A percentile compares a stretch with the other conserved stretches of the same genome.
These are phyloP conservation scores for Yoshiicerus persimilis DNA, from an alignment of 1,140 invertebrate species.

Conservation along the genomic window DNA sequence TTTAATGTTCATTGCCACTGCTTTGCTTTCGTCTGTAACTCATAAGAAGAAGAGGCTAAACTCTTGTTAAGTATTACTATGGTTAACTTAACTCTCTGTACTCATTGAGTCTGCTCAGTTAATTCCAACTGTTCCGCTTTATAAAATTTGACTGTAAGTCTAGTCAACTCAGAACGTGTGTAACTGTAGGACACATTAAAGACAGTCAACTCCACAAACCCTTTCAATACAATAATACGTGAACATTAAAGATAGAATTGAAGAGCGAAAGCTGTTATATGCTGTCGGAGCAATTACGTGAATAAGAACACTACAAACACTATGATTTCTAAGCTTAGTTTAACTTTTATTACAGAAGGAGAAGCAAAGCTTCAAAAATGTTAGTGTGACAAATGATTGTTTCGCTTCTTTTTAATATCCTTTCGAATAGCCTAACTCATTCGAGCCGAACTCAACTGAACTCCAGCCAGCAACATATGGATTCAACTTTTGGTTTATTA, in stretches of 20 bases:
- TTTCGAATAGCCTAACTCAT: slow-evolving; percentile 2
- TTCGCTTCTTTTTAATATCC: slow-evolving; percentile 39
- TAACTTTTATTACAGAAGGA: not conserved
- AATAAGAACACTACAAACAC: not conserved
- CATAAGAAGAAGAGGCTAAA: too few relatives aligned
- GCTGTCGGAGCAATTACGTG: not conserved
- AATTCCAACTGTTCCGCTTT: slow-evolving; percentile 19
- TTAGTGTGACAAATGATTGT: slow-evolving; percentile 41
- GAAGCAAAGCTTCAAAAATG: slow-evolving; percentile 22
- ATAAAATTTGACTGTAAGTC: not conserved
- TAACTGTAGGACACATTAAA: not conserved
- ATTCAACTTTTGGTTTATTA: slow-evolving; percentile 27
- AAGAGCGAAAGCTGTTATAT: not conserved
- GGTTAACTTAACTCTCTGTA: not conserved
- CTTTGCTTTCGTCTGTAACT: not conserved
- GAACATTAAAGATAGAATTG: not conserved
- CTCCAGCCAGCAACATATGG: slow-evolving; percentile 26
- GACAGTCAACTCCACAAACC: not conserved
- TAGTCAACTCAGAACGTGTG: not conserved
- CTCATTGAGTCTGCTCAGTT: not conserved
- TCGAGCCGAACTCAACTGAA: not conserved
- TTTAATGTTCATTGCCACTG: not conserved
- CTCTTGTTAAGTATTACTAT: not conserved
- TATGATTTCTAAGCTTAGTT: not conserved
- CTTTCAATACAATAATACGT: not conserved